Base-by-base conservation (phyloP, 2,888 invertebrate genomes). In the Habrosyne pyritoides region DNA sequence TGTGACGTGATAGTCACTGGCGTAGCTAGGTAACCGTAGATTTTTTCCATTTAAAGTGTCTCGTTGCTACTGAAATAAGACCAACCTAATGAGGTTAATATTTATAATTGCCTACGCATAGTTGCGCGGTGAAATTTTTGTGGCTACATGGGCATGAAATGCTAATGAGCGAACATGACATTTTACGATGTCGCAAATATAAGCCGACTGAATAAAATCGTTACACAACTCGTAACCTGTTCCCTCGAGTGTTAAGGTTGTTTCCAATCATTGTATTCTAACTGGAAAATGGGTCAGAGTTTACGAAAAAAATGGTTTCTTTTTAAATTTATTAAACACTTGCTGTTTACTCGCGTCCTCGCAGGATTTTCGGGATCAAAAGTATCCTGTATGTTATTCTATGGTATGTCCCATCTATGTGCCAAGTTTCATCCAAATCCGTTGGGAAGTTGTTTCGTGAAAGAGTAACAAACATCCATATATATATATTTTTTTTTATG, bases 91-190 rank as follows among this genome's bases (percentile, higher is more conserved):
- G 75, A 75, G 74, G 77, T 74, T 78, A 76, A 77, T 72, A 73
- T 70, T 69, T 73, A 76, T 79, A 79, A 79, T 77, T 77, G 71
- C 73, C 72, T 69, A 73, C 77, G 75, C 80, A 79, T 75, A 73
- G 64, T 56, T 61, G 64, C 59, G 61, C 63, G 51, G 33, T 54
- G 60, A 64, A 64, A 72, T 77, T 77, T 74, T 78, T 75, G 75
- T 75, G 73, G 74, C 59, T 71, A 74, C 72, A 65, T 71, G 67
- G 75, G 79, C 77, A 78, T 80, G 76, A 77, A 79, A 76, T 73
- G 69, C 75, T 79, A 84, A 84, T 78, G 81, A 77, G 75, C 60
- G 61, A 68, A 72, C 72, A 77, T 80, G 75, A 77, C 70, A 71
- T 79, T 79, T 72, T 69, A 76, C 65, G 73, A 76, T 77, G 73